A percentile compares a stretch with the other conserved stretches of the same genome.
phyloP scores from a whole-genome alignment of 2,888 invertebrate species.

The Gonocerus acuteangulatus region DNA sequence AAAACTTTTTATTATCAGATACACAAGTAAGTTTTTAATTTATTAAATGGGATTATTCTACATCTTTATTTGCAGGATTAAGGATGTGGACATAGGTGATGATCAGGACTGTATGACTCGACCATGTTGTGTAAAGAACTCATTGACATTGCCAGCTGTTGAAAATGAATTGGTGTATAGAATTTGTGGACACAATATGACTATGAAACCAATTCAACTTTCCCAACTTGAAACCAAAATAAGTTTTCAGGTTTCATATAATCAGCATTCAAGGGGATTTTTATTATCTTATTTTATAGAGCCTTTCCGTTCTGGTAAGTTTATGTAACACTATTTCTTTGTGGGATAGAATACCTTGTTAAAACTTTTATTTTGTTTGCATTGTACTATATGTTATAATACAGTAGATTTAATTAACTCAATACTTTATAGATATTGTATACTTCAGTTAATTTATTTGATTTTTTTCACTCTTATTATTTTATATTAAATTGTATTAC shows the following conservation, averaged over 20 bases:
- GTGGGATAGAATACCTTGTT: no score
- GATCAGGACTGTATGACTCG: conserved; percentile 36
- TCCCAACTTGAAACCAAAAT: conserved; percentile 21
- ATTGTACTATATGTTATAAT: not conserved
- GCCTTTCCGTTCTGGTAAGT: conserved; percentile 1
- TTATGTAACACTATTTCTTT: not conserved
- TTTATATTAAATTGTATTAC: not conserved
- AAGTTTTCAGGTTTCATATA: conserved; percentile 36
- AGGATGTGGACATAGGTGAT: conserved; percentile 39
- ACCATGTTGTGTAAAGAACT: conserved; percentile 39
- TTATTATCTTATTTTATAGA: conserved; percentile 34
- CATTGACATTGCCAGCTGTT: conserved; percentile 37
- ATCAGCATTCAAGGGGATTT: conserved; percentile 36
- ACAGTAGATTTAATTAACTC: not conserved
- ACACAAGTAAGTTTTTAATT: no score
- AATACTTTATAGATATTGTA: not conserved
- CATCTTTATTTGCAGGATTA: conserved; percentile 38
- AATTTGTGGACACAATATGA: conserved; percentile 27
- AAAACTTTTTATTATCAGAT: no score
- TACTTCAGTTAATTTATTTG: no score
- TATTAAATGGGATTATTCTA: no score
- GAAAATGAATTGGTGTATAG: conserved; percentile 31
- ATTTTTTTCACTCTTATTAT: no score
- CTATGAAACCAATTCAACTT: conserved; percentile 19
- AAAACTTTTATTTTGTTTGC: no score